Percentiles rank a stretch among this genome's conserved stretches.
These are phyloP conservation scores for Dicyrtoma fusca DNA, from an alignment of 2,888 invertebrate genomes.

Conservation along the genomic window DNA sequence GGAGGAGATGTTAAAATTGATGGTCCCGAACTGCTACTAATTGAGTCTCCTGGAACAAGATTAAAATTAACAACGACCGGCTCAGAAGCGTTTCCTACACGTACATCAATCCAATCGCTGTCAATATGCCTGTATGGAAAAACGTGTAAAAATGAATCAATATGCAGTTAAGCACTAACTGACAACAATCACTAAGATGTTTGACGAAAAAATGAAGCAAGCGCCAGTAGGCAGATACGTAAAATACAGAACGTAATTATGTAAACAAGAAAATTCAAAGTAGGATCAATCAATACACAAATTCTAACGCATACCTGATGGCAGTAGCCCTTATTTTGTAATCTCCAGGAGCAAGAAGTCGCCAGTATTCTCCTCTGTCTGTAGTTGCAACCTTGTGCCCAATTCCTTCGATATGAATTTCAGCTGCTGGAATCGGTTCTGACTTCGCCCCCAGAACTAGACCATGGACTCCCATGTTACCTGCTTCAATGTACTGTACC, in stretches of 20 bases:
- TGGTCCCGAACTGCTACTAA: neutral
- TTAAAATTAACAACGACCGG: conserved; percentile 40
- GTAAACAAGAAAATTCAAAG: neutral
- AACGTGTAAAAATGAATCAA: no score
- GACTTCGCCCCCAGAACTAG: conserved; percentile 69
- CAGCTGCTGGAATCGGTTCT: conserved; percentile 72
- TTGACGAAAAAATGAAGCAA: neutral
- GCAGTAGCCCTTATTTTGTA: conserved; percentile 76
- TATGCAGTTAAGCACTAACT: no score
- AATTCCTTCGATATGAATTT: conserved; percentile 74
- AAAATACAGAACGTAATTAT: neutral
- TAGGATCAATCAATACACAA: neutral
- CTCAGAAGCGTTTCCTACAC: conserved; percentile 27
- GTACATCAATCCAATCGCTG: conserved; percentile 43
- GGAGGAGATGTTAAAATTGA: neutral
- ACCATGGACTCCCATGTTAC: conserved; percentile 72
- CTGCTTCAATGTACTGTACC: conserved; percentile 80
- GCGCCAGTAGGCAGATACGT: neutral
- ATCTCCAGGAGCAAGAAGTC: conserved; percentile 83
- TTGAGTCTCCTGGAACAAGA: neutral
- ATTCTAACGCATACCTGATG: conserved; percentile 76
- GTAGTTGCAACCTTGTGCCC: conserved; percentile 79
- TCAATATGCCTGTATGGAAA: conserved; percentile 41
- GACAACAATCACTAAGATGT: neutral
- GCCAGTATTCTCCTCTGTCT: conserved; percentile 88